Base-by-base conservation (phyloP, 2,888 invertebrate genomes). In the Argyresthia goedartella region DNA sequence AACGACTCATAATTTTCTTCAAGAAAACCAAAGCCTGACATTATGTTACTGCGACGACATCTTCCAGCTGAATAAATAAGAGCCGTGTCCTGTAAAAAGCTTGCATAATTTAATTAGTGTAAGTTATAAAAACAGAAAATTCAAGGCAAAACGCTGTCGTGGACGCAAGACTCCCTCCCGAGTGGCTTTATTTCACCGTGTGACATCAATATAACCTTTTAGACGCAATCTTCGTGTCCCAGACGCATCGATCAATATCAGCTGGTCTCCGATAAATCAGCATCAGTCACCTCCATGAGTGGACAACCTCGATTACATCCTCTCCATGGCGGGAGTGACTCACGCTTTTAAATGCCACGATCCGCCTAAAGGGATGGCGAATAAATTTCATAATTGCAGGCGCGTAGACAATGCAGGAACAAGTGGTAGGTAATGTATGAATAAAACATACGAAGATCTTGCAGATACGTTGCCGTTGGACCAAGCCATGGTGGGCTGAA, bases 321-420 rank as follows among this genome's bases (percentile, higher is more conserved):
- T 69, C 69, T 66, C 65, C 65, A 60, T 59, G 56, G 59, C 62
- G 55, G 15, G 65, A 59, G 63, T 81, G 82, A 81, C 72, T 82
- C 77, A 84, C 55, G 59, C 59, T 62, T 67, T 69, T 75, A 72
- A 73, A 74, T 63, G 64, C 67, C 58, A 58, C 66, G 71, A 73
- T 75, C 70, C 74, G 77, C 81, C 82, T 75, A 71, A 77, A 82
- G 82, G 76, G 73, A 71, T 71, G 62, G 72, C 71, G 74, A 73
- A 84, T 81, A 82, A 77, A 80, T 81, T 72, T 76, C 67, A 73
- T 82, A 81, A 84, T 82, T 84, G 76, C 75, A 71, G 70, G 73
- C 71, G 70, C 73, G 77, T 81, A 81, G 80, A 82, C 81, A 81
- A 81, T 81, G 70, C 72, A 71, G 72, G 71, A 77, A 79, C 77